phyloP scores from a whole-genome alignment of 2,113 vertebrate species.

The Melanotaenia duboulayi region DNA sequence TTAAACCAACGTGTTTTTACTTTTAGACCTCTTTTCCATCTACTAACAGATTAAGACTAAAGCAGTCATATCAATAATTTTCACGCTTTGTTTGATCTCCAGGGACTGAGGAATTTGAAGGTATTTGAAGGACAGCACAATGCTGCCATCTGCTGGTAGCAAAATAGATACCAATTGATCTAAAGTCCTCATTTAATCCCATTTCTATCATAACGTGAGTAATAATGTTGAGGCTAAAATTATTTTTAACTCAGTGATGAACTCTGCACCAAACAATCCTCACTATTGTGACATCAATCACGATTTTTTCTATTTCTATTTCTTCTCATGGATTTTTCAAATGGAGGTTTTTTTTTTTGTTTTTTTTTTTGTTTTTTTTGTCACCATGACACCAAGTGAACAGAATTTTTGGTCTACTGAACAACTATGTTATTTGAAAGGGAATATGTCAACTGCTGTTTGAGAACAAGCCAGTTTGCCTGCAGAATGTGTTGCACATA shows the following conservation, averaged over 20 bases:
- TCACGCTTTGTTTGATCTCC: constrained; percentile 68
- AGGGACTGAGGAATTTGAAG: constrained; percentile 30
- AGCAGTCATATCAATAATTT: constrained; percentile 60
- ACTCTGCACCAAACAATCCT: neutral
- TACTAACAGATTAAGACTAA: constrained; percentile 31
- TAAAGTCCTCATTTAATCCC: neutral
- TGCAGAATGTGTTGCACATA: constrained; percentile 18
- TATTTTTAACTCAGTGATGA: constrained; percentile 3
- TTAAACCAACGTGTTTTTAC: neutral
- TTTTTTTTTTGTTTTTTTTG: constrained; percentile 18
- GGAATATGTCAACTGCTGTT: constrained; percentile 39
- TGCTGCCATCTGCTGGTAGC: constrained; percentile 74
- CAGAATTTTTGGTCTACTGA: constrained; percentile 21
- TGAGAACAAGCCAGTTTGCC: constrained; percentile 23
- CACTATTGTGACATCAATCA: constrained; percentile 3
- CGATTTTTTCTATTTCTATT: neutral
- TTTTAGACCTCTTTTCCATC: constrained; percentile 18
- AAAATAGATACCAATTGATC: neutral
- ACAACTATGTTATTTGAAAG: constrained; percentile 9
- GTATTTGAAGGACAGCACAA: neutral
- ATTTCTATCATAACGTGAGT: constrained; percentile 1
- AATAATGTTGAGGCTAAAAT: neutral
- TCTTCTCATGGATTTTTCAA: constrained; percentile 19
- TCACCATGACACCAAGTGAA: constrained; percentile 55
- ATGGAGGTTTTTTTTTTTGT: too few species aligned